Base-by-base conservation (phyloP, 2,888 invertebrate species). In the Cheilosia pagana region DNA sequence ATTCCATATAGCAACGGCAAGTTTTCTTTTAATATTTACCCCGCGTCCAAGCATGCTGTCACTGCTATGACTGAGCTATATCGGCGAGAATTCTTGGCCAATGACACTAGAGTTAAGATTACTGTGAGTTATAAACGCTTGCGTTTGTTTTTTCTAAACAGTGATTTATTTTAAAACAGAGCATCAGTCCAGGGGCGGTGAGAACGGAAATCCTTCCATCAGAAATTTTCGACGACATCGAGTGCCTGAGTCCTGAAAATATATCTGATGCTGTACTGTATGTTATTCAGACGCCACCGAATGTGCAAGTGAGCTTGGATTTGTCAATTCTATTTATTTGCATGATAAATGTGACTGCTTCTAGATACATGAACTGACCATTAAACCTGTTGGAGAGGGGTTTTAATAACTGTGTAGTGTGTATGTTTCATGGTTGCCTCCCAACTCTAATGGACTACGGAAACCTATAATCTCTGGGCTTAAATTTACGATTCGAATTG, bases 51-150 rank as follows among this genome's bases (percentile, higher is more conserved):
- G 75, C 89, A 89, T 83, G 92, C 92, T 10, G 88, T 92, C 3
- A 91, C 91, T 12, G 92, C 92, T 4, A 89, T 92, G 86, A 90
- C 90, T 0, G 92, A 91, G 85, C 89, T 89, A 0, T 90, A 92
- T 72, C 89, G 92, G 0, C 90, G 91, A 72, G 92, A 92, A 87
- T 91, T 92, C 57, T 89, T 90, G 77, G 68, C 89, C 45, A 88
- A 89, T 70, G 88, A 89, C 21, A 91, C 89, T 28, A 90, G 89
- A 57, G 88, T 91, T n/a, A 88, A 90, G 14, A 86, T 91, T 0
- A 91, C 91, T 1, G 89, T 89, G 70, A 87, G 88, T 81, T 6
- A 19, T n/a, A 3, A 8, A 50, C n/a, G n/a, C n/a, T n/a, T n/a
- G n/a, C n/a, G n/a, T n/a, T 7, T 21, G 12, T 7, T 7, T 52